Conservation (phyloP, 2,888 invertebrate species). For the Fragum whitleyi region DNA sequence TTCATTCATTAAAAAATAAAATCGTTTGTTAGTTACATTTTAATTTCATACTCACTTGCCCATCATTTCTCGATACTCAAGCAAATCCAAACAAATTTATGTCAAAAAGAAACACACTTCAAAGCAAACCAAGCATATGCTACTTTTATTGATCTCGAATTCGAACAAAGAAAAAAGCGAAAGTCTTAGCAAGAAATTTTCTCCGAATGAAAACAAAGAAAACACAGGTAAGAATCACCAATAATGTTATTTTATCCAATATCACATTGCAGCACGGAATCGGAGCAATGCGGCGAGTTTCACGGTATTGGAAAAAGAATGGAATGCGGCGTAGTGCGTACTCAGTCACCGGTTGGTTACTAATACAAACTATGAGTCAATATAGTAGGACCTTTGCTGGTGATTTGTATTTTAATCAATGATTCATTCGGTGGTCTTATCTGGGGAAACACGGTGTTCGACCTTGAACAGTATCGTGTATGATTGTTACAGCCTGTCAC, state of each 20-base stretch:
- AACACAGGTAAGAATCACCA: background rate
- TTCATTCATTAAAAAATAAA: no score
- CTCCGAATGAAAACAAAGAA: background rate
- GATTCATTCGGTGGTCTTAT: slow-evolving; percentile 45
- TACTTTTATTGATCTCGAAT: background rate
- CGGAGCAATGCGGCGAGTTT: background rate
- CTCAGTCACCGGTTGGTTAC: slow-evolving; percentile 43
- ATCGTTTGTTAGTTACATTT: no score
- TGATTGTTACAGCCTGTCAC: no score
- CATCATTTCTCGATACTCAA: background rate
- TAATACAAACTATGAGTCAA: slow-evolving; percentile 63
- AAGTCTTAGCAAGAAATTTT: background rate
- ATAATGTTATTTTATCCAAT: background rate
- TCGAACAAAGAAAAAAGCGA: background rate
- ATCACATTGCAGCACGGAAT: background rate
- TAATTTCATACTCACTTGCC: slow-evolving; percentile 6
- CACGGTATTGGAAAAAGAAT: background rate
- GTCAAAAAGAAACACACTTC: background rate
- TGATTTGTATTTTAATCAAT: slow-evolving; percentile 53
- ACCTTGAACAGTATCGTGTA: background rate
- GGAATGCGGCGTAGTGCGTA: slow-evolving; percentile 5
- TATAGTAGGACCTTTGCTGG: background rate
- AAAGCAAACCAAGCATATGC: background rate
- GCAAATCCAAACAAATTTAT: background rate
- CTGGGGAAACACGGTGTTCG: slow-evolving; percentile 4